Evolutionary conservation across 2,797 vertebrate genomes (phyloP).

Genomic region (Gallinago nigripennis): DNA sequence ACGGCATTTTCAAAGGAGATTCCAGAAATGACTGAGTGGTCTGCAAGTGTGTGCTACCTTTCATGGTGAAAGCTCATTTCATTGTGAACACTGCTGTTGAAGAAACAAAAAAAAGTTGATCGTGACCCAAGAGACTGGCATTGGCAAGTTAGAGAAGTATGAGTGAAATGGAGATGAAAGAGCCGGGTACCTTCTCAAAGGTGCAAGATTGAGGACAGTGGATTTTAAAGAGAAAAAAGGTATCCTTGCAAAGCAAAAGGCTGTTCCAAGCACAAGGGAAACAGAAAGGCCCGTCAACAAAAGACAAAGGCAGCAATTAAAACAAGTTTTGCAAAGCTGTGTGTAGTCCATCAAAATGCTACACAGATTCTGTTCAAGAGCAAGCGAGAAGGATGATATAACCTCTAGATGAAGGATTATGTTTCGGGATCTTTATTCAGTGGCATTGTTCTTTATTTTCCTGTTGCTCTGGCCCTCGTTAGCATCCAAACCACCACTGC

Average conservation of each 20-base stretch:
- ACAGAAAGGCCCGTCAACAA: not conserved
- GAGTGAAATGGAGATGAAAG: not conserved
- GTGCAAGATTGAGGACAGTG: not conserved
- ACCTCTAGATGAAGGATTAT: not conserved
- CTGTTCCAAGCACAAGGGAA: not conserved
- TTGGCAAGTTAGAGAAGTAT: not conserved
- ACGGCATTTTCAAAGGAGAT: not conserved
- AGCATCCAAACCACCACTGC: not conserved
- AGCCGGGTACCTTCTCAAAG: not conserved
- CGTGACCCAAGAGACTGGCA: not conserved
- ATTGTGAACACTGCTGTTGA: not conserved
- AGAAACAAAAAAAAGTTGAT: not conserved
- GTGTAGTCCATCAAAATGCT: not conserved
- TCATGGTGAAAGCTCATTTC: not conserved
- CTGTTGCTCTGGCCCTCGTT: not conserved
- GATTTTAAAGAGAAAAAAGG: not conserved
- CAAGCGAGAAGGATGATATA: not conserved
- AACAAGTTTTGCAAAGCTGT: not conserved
- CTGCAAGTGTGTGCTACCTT: not conserved
- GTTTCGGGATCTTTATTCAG: not conserved
- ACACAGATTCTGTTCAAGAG: not conserved
- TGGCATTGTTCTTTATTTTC: not conserved
- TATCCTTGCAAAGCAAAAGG: not conserved
- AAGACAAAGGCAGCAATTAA: not conserved
- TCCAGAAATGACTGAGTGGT: not conserved